A percentile compares a stretch with the other conserved stretches of the same genome.
These are phyloP conservation scores for Philopedon plagiatum DNA, from an alignment of 2,888 invertebrate genomes.

Conservation along the genomic window DNA sequence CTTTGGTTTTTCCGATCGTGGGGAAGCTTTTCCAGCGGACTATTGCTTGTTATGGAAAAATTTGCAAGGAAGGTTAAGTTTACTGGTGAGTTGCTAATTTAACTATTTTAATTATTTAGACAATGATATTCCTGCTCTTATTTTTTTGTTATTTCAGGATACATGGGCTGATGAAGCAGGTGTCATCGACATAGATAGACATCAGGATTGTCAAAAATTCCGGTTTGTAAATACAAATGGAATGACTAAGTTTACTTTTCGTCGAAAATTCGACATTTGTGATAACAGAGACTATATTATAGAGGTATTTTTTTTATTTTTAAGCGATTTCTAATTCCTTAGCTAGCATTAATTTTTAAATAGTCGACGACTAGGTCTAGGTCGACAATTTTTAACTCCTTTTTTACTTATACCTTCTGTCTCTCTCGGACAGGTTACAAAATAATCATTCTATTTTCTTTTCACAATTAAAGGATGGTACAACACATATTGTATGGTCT, in stretches of 20 bases:
- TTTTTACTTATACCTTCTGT: no score
- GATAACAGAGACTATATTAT: conserved; percentile 82
- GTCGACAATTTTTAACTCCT: no score
- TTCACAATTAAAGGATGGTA: conserved; percentile 80
- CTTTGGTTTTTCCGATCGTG: conserved; percentile 89
- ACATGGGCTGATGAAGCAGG: conserved; percentile 79
- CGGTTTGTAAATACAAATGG: conserved; percentile 69
- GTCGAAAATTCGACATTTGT: conserved; percentile 88
- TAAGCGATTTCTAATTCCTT: no score
- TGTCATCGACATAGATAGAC: conserved; percentile 76
- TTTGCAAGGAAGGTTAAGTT: conserved; percentile 74
- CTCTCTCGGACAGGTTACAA: no score
- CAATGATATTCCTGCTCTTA: no score
- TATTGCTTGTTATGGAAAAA: conserved; percentile 86
- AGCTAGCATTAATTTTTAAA: no score
- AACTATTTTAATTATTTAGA: no score
- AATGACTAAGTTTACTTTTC: conserved; percentile 80
- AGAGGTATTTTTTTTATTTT: conserved; percentile 74
- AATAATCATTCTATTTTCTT: no score
- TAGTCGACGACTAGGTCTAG: no score
- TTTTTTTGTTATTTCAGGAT: conserved; percentile 72
- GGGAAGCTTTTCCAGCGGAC: conserved; percentile 81
- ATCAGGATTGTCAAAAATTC: conserved; percentile 83
- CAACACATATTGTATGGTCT: conserved; percentile 90
- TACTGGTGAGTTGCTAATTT: conserved; percentile 72